Conservation (phyloP, 2,113 vertebrate genomes). For the Penelope pileata region DNA sequence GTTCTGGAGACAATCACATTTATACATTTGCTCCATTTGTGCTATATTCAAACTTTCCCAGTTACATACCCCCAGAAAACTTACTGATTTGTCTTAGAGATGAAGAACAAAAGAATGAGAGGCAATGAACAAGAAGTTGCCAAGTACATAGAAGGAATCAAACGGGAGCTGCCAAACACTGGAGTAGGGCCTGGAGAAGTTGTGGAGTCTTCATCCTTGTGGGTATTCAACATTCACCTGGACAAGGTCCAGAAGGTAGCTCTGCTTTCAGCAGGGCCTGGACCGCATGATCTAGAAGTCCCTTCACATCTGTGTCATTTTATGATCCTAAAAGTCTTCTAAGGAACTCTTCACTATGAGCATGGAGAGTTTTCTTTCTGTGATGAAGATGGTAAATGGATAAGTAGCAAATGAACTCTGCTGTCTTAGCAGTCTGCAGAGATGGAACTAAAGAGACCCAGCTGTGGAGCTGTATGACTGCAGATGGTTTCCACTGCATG, state of each 20-base stretch:
- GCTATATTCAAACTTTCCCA: background rate
- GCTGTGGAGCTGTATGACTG: background rate
- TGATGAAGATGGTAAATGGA: background rate
- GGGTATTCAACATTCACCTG: background rate
- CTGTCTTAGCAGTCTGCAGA: background rate
- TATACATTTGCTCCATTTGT: background rate
- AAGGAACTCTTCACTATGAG: background rate
- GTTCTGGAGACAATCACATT: constrained; percentile 15
- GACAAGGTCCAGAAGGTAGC: background rate
- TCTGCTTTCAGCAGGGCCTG: background rate
- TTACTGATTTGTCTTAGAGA: background rate
- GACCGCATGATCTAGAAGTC: background rate
- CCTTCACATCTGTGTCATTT: background rate
- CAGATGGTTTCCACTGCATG: background rate
- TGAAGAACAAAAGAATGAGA: background rate
- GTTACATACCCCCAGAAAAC: background rate
- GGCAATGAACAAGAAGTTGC: background rate
- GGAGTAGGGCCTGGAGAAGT: background rate
- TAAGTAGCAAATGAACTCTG: background rate
- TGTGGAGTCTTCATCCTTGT: background rate
- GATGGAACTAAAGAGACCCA: background rate
- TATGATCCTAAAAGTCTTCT: constrained; percentile 18
- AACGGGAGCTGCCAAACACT: background rate
- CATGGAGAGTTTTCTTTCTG: background rate
- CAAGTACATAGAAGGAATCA: background rate